A percentile compares a stretch with the other conserved stretches of the same genome.
phyloP scores from a whole-genome alignment of 2,113 vertebrate species.

The Anoplopoma fimbria region DNA sequence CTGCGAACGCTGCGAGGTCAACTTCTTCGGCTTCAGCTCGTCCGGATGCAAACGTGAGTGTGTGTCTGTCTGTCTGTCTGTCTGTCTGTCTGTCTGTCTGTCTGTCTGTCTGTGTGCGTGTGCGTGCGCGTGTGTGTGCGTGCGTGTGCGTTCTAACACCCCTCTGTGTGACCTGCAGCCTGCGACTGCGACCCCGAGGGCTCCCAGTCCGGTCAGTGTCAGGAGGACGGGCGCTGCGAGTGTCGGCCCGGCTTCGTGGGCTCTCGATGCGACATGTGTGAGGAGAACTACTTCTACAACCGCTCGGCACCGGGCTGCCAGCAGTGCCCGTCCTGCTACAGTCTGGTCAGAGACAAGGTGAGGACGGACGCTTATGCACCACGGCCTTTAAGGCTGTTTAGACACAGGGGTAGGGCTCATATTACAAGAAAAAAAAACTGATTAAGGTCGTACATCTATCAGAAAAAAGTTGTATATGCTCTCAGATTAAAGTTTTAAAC shows the following conservation, averaged over 20 bases:
- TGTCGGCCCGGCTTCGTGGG: constrained; percentile 96
- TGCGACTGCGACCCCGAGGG: constrained; percentile 96
- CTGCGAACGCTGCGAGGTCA: constrained; percentile 91
- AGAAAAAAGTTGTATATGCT: too few relatives aligned
- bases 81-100: not conserved
- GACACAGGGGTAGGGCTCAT: too few relatives aligned
- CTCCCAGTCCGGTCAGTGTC: constrained; percentile 89
- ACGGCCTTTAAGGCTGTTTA: too few relatives aligned
- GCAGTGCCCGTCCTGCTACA: constrained; percentile 96
- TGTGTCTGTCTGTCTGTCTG: not conserved
- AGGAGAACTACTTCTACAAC: constrained; percentile 99
- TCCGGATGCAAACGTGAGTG: constrained; percentile 96
- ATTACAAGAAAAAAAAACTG: too few relatives aligned
- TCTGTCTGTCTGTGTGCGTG: not conserved
- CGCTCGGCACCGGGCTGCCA: constrained; percentile 93
- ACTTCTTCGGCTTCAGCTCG: constrained; percentile 94
- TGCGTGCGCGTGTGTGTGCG: too few relatives aligned
- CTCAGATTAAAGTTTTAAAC: too few relatives aligned
- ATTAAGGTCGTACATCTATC: too few relatives aligned
- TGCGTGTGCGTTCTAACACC: not conserved
- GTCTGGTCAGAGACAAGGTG: constrained; percentile 96
- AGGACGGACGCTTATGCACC: not conserved
- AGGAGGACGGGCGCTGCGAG: constrained; percentile 88
- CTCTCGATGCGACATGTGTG: constrained; percentile 93
- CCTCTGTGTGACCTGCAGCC: constrained; percentile 77